Base-by-base conservation (phyloP, 2,113 vertebrate genomes). In the Toxotes jaculatrix region DNA sequence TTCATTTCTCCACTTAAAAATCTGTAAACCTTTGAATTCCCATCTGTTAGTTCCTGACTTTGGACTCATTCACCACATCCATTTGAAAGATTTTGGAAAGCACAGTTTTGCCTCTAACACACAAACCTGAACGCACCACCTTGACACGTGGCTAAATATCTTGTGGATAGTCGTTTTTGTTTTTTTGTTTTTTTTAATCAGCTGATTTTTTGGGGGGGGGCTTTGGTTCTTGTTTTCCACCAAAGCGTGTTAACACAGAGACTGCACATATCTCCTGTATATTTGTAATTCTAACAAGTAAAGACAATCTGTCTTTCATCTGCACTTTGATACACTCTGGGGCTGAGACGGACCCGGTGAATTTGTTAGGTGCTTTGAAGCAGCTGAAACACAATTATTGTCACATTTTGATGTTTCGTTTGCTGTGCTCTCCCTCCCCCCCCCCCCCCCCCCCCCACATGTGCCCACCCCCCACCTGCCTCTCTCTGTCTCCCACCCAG, bases 401-500 rank as follows among this genome's bases (percentile, higher is more conserved):
- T 86, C 77, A 80, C 31, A 80, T 71, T 86, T 77, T 84, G 21
- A 64, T 76, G 43, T 86, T 87, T 80, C 77, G 57, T 71, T 67
- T 77, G 9, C 31, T 13, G 11, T 36, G 7, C 31, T 51, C 43
- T 42, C 49, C 43, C 32, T n/a, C 51, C 0, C 27, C n/a, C 32
- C 27, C 4, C 31, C 78, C 17, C 55, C 68, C 78, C 70, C 75
- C 82, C 82, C 66, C 79, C 27, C 93, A 99, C 27, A 43, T 27
- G 17, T 34, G 11, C 32, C 31, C 51, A 1, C 27, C n/a, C 32
- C 32, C 4, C 31, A 10, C 56, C 19, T 51, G 38, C 78, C 17
- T 57, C 68, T 79, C 70, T 78, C 60, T 84, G 32, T 66, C 62
- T 77, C 75, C 82, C 82, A 68, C 79, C 27, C 93, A 99, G 98